A percentile compares a stretch with the other conserved stretches of the same genome.
phyloP scores from a whole-genome alignment of 2,888 invertebrate genomes.

The Glaucopsyche alexis region DNA sequence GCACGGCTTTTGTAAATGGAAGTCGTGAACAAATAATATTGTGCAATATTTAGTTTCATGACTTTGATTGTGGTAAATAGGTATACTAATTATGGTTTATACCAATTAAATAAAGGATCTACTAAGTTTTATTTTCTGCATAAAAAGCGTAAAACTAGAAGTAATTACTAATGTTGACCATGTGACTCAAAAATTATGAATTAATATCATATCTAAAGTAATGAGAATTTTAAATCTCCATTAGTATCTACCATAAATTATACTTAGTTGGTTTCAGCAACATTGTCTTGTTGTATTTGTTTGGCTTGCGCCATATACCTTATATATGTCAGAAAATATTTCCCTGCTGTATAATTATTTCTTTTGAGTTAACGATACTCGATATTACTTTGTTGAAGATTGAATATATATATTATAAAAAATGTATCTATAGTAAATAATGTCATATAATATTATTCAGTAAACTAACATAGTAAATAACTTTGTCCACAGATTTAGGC shows the following conservation, averaged over 20 bases:
- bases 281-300: no score
- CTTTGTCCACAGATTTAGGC: not conserved
- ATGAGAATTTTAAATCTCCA: no score
- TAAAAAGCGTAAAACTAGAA: not conserved
- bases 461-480: no score
- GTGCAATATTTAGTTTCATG: not conserved
- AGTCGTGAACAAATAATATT: constrained; percentile 10
- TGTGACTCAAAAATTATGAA: not conserved
- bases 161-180: not conserved
- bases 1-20: not conserved
- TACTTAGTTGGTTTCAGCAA: no score
- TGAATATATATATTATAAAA: no score
- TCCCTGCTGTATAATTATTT: not conserved
- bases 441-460: no score
- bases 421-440: no score
- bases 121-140: not conserved
- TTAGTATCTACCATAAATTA: no score
- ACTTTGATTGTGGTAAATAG: not conserved
- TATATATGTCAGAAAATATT: not conserved
- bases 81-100: not conserved
- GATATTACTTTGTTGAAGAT: no score
- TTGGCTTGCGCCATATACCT: no score
- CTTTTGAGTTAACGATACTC: no score
- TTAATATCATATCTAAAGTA: not conserved
- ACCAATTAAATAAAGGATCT: not conserved